phyloP scores from a whole-genome alignment of 1,140 invertebrate species.

The Delia radicum region DNA sequence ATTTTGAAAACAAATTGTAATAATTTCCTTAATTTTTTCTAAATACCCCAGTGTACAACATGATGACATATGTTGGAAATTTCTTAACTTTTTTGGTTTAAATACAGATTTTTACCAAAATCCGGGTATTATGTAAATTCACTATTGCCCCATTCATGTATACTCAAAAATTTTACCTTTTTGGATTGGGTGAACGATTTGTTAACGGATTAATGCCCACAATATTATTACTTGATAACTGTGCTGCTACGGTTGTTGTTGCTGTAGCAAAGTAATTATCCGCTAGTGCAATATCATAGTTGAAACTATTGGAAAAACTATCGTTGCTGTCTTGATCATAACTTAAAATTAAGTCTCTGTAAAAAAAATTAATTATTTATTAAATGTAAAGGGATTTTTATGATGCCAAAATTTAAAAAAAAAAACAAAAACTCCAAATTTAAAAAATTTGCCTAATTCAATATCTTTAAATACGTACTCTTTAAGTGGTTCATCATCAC shows the following conservation, averaged over 20 bases:
- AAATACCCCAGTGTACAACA: too few relatives aligned
- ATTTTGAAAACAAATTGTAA: too few relatives aligned
- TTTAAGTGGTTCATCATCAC: conserved; percentile 47
- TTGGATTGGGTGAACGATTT: conserved; percentile 50
- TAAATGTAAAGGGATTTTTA: too few relatives aligned
- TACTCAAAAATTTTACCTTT: conserved; percentile 39
- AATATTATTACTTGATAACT: conserved; percentile 5
- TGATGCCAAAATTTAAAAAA: too few relatives aligned
- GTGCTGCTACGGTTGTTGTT: conserved; percentile 19
- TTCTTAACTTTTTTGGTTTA: too few relatives aligned
- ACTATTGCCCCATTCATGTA: too few relatives aligned
- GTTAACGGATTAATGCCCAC: conserved; percentile 41
- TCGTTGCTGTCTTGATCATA: conserved; percentile 55
- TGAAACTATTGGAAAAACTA: conserved; percentile 53
- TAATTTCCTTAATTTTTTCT: too few relatives aligned
- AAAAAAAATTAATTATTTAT: conserved; percentile 3
- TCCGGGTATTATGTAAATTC: too few relatives aligned
- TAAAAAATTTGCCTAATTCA: neutral
- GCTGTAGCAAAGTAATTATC: conserved; percentile 49
- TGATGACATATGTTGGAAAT: too few relatives aligned
- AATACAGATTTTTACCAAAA: too few relatives aligned
- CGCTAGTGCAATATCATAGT: conserved; percentile 54
- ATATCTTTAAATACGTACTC: conserved; percentile 38
- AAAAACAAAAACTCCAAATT: too few relatives aligned
- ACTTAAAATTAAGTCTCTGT: conserved; percentile 44